Percentiles rank a stretch among this genome's conserved stretches.
Conservation (phyloP, 2,113 vertebrate species). For the Ciconia stormi region DNA sequence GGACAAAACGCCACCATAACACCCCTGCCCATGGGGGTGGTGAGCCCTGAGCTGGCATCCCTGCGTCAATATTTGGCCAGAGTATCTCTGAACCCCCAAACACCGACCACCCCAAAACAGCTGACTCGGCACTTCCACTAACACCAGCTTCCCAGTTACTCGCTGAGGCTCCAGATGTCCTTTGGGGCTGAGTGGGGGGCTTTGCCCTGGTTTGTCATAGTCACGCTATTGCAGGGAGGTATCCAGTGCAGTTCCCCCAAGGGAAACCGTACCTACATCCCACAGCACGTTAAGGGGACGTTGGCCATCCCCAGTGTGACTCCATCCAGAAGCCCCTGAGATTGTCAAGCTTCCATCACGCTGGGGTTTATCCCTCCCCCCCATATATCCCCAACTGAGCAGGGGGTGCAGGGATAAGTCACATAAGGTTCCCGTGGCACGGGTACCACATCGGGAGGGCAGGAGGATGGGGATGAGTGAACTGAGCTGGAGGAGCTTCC, state of each 20-base stretch:
- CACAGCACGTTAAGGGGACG: fast-evolving
- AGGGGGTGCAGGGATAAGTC: not conserved
- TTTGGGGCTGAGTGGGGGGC: not conserved
- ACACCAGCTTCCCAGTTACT: not conserved
- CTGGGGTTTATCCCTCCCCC: not conserved
- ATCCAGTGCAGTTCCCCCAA: not conserved
- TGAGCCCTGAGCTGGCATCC: not conserved
- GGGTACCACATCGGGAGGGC: not conserved
- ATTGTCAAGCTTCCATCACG: not conserved
- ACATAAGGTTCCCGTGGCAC: not conserved
- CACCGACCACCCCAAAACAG: not conserved
- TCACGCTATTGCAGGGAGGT: not conserved
- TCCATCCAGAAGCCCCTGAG: not conserved
- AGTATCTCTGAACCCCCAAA: not conserved
- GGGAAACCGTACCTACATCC: not conserved
- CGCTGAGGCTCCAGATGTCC: not conserved
- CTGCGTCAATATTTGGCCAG: not conserved
- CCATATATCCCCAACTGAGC: not conserved
- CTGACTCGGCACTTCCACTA: not conserved
- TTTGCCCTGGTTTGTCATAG: not conserved
- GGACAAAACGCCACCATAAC: not conserved
- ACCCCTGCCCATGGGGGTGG: not conserved
- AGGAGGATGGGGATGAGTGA: not conserved
- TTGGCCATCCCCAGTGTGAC: not conserved
- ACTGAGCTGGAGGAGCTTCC: not conserved